Evolutionary conservation across 2,888 invertebrate species (phyloP).

Genomic region (Pecten maximus): DNA sequence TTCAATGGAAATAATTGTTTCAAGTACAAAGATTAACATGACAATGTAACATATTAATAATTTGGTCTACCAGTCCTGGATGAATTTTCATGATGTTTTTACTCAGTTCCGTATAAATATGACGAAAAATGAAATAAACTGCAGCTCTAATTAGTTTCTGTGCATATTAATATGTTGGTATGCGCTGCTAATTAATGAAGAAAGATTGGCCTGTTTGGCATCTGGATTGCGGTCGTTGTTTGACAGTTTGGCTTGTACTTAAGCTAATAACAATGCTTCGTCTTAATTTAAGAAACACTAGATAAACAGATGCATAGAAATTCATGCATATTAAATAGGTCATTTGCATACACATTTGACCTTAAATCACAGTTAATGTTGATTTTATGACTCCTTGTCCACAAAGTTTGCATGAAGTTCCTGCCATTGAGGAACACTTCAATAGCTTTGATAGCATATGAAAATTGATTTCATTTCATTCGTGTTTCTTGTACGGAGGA

Average conservation of each 20-base stretch:
- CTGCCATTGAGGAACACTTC: slow-evolving; percentile 4
- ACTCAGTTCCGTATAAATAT: slow-evolving; percentile 14
- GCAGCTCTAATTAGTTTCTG: neutral
- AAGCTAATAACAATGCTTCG: slow-evolving; percentile 32
- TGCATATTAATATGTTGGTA: slow-evolving; percentile 30
- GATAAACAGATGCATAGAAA: slow-evolving; percentile 35
- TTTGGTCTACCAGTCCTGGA: neutral
- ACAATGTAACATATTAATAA: slow-evolving; percentile 30
- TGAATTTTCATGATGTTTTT: slow-evolving; percentile 32
- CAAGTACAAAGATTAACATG: slow-evolving; percentile 33
- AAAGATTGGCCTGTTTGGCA: neutral
- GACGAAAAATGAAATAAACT: slow-evolving; percentile 2
- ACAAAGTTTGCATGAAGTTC: slow-evolving; percentile 20
- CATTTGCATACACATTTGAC: slow-evolving; percentile 27
- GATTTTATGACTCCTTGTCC: slow-evolving; percentile 17
- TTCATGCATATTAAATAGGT: slow-evolving; percentile 35
- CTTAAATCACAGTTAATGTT: slow-evolving; percentile 20
- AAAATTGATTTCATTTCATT: slow-evolving; percentile 10
- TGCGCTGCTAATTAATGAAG: slow-evolving; percentile 30
- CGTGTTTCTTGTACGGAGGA: neutral
- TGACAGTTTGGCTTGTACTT: slow-evolving; percentile 28
- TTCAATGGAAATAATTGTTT: slow-evolving; percentile 33
- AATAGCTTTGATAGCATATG: neutral
- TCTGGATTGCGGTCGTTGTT: neutral
- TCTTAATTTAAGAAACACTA: slow-evolving; percentile 29